Conservation (phyloP, 30 jellyfish, hydroid and myxozoan species). For the Hydractinia symbiolongicarpus region DNA sequence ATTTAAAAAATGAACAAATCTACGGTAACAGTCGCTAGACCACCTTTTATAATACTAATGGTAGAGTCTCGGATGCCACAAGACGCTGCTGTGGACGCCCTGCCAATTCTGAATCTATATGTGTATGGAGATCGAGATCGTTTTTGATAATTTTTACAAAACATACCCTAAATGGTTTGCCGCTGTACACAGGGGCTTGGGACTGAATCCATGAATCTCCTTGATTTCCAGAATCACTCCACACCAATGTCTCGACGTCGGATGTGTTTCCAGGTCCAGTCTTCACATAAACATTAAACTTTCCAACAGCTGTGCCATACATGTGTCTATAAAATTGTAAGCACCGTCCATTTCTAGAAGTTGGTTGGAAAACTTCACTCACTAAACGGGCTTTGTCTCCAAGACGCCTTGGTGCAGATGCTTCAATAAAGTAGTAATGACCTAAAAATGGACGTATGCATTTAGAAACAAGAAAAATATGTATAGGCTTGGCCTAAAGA, state of each 20-base stretch:
- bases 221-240: constrained; percentile 92
- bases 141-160: too few species aligned
- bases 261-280: constrained; percentile 82
- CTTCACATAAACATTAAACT: constrained; percentile 68
- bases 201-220: constrained; percentile 86
- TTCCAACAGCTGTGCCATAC: constrained; percentile 87
- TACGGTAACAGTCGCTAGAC: too few species aligned
- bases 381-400: constrained; percentile 81
- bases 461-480: not conserved
- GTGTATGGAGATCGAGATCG: too few species aligned
- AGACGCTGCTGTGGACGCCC: too few species aligned
- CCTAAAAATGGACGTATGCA: constrained; percentile 27
- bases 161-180: constrained; percentile 57
- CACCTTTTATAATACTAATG: not conserved
- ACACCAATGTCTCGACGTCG: constrained; percentile 54
- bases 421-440: constrained; percentile 60
- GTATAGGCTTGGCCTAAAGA: not conserved
- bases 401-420: constrained; percentile 66
- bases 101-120: too few species aligned
- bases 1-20: too few species aligned
- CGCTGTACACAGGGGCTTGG: constrained; percentile 79
- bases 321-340: constrained; percentile 79
- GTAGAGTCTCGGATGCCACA: not conserved
- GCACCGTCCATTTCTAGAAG: constrained; percentile 68
- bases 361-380: constrained; percentile 70